Evolutionary conservation across 2,888 invertebrate genomes (phyloP).

Genomic region (Drosophila prostipennis): DNA sequence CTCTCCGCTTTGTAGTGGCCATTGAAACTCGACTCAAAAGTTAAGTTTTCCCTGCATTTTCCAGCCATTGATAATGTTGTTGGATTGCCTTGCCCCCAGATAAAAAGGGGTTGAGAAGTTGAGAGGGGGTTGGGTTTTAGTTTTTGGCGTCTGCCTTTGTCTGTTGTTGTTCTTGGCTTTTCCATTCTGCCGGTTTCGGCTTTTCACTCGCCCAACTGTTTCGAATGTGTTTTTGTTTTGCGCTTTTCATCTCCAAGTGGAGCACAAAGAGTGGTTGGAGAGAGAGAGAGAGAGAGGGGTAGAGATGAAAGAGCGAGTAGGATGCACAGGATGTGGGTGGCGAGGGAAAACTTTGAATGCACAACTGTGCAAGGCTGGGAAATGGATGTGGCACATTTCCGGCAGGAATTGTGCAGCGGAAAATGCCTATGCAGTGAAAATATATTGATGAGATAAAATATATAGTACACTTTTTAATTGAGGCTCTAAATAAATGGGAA

Average conservation of each 20-base stretch:
- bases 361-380: conserved; percentile 19
- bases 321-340: conserved; percentile 13
- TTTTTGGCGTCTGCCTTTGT: conserved; percentile 63
- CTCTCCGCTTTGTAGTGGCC: conserved; percentile 35
- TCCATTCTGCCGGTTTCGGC: conserved; percentile 35
- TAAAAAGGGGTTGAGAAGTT: neutral
- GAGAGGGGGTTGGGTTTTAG: conserved; percentile 37
- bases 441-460: conserved; percentile 3
- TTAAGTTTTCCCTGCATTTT: conserved; percentile 52
- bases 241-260: conserved; percentile 61
- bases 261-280: conserved; percentile 17
- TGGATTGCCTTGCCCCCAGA: neutral
- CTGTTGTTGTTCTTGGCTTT: conserved; percentile 33
- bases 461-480: neutral
- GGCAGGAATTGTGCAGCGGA: conserved; percentile 41
- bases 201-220: conserved; percentile 63
- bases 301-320: neutral
- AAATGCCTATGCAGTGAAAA: conserved; percentile 13
- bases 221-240: conserved; percentile 56
- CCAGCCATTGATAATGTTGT: conserved; percentile 6
- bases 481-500: neutral
- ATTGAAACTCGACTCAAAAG: conserved; percentile 71
- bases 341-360: conserved; percentile 40
- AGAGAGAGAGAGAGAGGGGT: conserved; percentile 9
- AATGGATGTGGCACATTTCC: conserved; percentile 52